Evolutionary conservation across 2,113 vertebrate genomes (phyloP).

Genomic region (Catharus minimus): DNA sequence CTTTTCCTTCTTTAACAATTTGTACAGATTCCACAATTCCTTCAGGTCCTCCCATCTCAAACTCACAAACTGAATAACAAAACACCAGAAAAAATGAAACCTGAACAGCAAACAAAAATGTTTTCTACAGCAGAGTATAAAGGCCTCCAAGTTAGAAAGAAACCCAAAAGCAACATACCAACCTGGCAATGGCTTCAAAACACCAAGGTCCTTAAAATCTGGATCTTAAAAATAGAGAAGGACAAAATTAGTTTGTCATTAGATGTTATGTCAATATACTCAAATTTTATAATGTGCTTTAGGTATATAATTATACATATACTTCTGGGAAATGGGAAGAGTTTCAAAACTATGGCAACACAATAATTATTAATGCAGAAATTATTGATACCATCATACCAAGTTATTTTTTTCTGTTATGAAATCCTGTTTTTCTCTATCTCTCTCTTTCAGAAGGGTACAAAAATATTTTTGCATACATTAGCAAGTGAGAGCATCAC

Average conservation of each 20-base stretch:
- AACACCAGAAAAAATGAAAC: slow-evolving; percentile 68
- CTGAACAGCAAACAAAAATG: slow-evolving; percentile 69
- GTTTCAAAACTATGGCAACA: not conserved
- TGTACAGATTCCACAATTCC: slow-evolving; percentile 97
- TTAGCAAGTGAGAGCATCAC: not conserved
- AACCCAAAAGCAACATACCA: slow-evolving; percentile 75
- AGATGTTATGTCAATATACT: not conserved
- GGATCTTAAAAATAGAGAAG: slow-evolving; percentile 89
- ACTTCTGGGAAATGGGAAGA: not conserved
- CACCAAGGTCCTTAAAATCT: slow-evolving; percentile 95
- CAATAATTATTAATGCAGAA: not conserved
- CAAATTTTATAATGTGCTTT: not conserved
- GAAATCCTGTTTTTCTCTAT: not conserved
- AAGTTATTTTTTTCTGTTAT: not conserved
- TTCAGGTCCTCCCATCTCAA: slow-evolving; percentile 96
- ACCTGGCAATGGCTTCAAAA: slow-evolving; percentile 96
- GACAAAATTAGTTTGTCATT: slow-evolving; percentile 51
- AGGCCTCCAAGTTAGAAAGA: slow-evolving; percentile 2
- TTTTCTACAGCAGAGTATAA: slow-evolving; percentile 57
- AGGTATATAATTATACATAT: not conserved
- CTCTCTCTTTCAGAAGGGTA: not conserved
- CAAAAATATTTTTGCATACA: slow-evolving; percentile 10
- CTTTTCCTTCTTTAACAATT: slow-evolving; percentile 94
- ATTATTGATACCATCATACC: not conserved
- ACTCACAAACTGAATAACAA: slow-evolving; percentile 90